A percentile compares a stretch with the other conserved stretches of the same genome.
Conservation (phyloP, 2,888 invertebrate genomes). For the Prenolepis imparis region DNA sequence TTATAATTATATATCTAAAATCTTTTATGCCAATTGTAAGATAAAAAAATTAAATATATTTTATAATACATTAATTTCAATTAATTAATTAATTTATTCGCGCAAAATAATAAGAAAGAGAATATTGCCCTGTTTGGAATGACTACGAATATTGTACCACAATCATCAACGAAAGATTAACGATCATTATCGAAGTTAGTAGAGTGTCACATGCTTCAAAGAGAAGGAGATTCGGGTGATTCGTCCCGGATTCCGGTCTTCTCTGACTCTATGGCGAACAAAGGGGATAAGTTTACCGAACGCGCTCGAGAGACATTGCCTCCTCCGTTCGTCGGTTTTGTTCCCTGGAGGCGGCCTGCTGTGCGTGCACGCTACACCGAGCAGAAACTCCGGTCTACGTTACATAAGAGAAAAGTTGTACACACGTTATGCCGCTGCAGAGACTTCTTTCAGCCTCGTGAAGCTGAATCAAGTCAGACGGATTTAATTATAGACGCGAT, state of each 20-base stretch:
- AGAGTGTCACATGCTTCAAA: slow-evolving; percentile 5
- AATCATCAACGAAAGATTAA: slow-evolving; percentile 28
- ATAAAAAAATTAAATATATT: background rate
- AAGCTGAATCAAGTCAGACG: slow-evolving; percentile 65
- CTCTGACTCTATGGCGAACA: slow-evolving; percentile 17
- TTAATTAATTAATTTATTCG: too few species aligned
- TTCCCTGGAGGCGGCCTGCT: slow-evolving; percentile 57
- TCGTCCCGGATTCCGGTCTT: slow-evolving; percentile 17
- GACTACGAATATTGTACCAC: background rate
- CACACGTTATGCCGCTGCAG: slow-evolving; percentile 9
- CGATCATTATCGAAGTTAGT: slow-evolving; percentile 36
- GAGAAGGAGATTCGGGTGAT: slow-evolving; percentile 10
- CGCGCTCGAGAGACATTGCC: slow-evolving; percentile 67
- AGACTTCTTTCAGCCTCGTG: slow-evolving; percentile 31
- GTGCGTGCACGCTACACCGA: slow-evolving; percentile 79
- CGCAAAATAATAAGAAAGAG: background rate
- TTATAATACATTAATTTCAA: background rate
- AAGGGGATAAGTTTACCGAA: slow-evolving; percentile 57
- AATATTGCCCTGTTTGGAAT: slow-evolving; percentile 18
- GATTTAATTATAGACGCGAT: slow-evolving; percentile 61
- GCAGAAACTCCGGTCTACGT: slow-evolving; percentile 80
- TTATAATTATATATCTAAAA: background rate
- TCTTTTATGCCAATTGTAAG: background rate
- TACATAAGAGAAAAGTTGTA: slow-evolving; percentile 79
- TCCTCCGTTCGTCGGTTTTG: slow-evolving; percentile 60